Evolutionary conservation across 2,113 vertebrate genomes (phyloP).

Genomic region (Eleginops maclovinus): DNA sequence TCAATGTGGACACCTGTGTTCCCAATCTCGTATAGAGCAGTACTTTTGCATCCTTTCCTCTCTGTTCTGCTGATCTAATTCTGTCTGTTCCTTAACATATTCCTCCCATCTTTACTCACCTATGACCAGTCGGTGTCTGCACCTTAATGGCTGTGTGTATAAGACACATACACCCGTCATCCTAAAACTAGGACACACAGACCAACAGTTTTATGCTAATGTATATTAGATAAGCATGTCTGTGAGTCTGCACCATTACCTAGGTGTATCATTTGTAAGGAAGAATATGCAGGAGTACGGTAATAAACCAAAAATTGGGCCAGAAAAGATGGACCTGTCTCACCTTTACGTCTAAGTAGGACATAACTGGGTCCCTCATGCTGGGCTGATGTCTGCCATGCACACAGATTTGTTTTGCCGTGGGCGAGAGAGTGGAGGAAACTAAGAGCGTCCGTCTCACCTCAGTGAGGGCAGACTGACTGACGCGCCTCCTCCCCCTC

Average conservation of each 20-base stretch:
- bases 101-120: not conserved
- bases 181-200: constrained; percentile 63
- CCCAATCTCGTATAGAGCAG: constrained; percentile 1
- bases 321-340: constrained; percentile 22
- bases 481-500: constrained; percentile 27
- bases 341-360: constrained; percentile 20
- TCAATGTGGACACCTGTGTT: constrained; percentile 52
- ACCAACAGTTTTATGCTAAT: constrained; percentile 61
- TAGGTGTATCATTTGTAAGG: not conserved
- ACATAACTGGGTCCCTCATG: constrained; percentile 44
- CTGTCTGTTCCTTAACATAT: constrained; percentile 36
- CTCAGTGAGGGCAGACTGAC: constrained; percentile 55
- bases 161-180: constrained; percentile 25
- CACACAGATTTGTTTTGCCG: constrained; percentile 4
- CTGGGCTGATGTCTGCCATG: constrained; percentile 4
- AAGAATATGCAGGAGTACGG: not conserved
- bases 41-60: not conserved
- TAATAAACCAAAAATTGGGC: constrained; percentile 24
- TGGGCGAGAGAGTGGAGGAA: not conserved
- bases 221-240: constrained; percentile 16
- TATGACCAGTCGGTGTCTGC: constrained; percentile 24
- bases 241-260: constrained; percentile 16
- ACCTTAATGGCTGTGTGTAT: constrained; percentile 20
- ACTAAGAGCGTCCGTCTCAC: constrained; percentile 34
- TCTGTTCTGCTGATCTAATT: constrained; percentile 36